Percentiles rank a stretch among this genome's conserved stretches.
Evolutionary conservation across 2,888 invertebrate genomes (phyloP).

Genomic region (Chloromyia formosa): DNA sequence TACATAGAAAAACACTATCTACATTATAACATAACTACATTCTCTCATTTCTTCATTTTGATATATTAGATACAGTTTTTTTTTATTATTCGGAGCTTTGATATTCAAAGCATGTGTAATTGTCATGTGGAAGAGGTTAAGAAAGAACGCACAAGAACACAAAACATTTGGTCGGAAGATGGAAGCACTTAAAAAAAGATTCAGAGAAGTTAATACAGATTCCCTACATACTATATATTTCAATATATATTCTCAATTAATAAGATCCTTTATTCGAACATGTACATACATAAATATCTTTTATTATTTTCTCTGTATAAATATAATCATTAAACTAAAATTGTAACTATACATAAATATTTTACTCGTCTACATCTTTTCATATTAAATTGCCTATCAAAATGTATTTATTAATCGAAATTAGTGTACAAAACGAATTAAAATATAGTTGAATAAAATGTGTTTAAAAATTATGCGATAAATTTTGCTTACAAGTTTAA

Average conservation of each 20-base stretch:
- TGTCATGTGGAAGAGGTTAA: no score
- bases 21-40: neutral
- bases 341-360: no score
- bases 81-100: conserved; percentile 50
- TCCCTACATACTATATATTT: neutral
- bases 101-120: conserved; percentile 52
- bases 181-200: no score
- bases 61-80: conserved; percentile 6
- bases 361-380: neutral
- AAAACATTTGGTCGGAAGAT: no score
- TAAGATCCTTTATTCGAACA: neutral
- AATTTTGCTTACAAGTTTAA: no score
- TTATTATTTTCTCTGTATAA: no score
- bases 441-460: neutral
- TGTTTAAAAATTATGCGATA: neutral
- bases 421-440: conserved; percentile 5
- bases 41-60: conserved; percentile 18
- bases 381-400: neutral
- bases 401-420: conserved; percentile 29
- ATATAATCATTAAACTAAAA: no score
- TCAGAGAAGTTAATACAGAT: neutral
- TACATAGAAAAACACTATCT: no score
- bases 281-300: neutral
- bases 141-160: no score
- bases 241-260: neutral